Evolutionary conservation across 2,113 vertebrate species (phyloP), one percentile per base, ranked within the genome.

Genomic region (Bubo scandiacus): DNA sequence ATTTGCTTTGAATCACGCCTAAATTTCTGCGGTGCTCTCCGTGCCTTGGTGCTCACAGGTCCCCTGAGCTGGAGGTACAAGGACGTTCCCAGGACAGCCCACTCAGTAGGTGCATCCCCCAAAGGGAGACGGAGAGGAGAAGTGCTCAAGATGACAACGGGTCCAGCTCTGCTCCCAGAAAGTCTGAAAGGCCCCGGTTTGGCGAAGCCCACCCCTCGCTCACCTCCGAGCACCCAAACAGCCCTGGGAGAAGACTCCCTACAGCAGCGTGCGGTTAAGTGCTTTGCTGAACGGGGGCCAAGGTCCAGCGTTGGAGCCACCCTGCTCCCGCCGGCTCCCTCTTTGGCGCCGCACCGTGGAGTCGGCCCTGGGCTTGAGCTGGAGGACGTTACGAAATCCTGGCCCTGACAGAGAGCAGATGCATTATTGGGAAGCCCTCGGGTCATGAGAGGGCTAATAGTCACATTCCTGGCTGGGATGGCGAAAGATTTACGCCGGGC

Each of bases 381-480:
- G 88, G 74, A 95, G 94, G 20, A 91, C 80, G 25, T 98, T 98
- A 83, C n/a, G 95, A 97, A 97, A 98, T 96, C 94, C 96, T 94
- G 96, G 92, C 95, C 92, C 79, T 98, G 97, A 98, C 97, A 97
- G 95, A 98, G 97, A 96, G 94, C 98, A 98, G 98, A 98, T 97
- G 95, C 97, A 94, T 97, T 94, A 97, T 96, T 97, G 97, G 96
- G 97, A 98, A 97, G 97, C 98, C 96, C 96, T 97, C 96, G 27
- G 97, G 97, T 97, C 97, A 97, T 94, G 97, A 94, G 91, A 97
- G 96, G 97, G 97, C 98, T 98, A 97, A 98, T 98, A 98, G 97
- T 97, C 97, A 97, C 98, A 98, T 98, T 98, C 98, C 97, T 98
- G 97, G 90, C 96, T 96, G 95, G 94, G 96, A 98, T 97, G 97